Evolutionary conservation across 2,797 vertebrate genomes (phyloP), one percentile per base, ranked within the genome.

Genomic region (Centroberyx gerrardi): DNA sequence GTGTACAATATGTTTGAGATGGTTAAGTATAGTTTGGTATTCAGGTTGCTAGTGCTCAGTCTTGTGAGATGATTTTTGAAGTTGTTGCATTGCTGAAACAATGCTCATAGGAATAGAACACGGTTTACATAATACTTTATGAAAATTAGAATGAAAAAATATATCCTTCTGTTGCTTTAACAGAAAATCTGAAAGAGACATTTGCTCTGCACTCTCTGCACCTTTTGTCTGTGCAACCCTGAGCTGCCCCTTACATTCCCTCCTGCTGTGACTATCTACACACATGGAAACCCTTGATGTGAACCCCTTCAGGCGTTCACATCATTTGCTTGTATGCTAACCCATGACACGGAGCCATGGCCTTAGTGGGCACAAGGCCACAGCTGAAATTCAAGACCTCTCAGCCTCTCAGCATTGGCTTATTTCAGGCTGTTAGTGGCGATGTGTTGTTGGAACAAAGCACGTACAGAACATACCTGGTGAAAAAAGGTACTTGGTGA

Each of bases 241-340:
- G 64, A 63, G 51, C 10, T 69, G 7, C 15, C 36, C 51, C 54
- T 51, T 3, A 66, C 27, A n/a, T 9, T 42, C 2, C 3, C 38
- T 44, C 42, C 68, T 64, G 46, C 17, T 28, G 33, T 52, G 48
- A 78, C 61, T 72, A 67, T 68, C 6, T 33, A 55, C 48, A 63
- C 46, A 46, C 18, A 53, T 22, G 61, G 13, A 71, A 69, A 80
- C 66, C 63, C 38, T 60, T 86, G 67, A n/a, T n/a, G n/a, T n/a
- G n/a, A n/a, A 81, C 66, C 70, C 75, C 59, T 78, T 62, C 72
- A 61, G 9, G 5, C 7, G 44, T 58, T 64, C 8, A 33, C 55
- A 55, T 62, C 3, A 38, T 74, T 62, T 60, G 0, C 36, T 40
- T 44, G 42, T 82, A 68, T 61, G 68, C 59, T 68, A 78, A 46